Conservation (phyloP, 2,888 invertebrate genomes). For the Drosophila mulleri region DNA sequence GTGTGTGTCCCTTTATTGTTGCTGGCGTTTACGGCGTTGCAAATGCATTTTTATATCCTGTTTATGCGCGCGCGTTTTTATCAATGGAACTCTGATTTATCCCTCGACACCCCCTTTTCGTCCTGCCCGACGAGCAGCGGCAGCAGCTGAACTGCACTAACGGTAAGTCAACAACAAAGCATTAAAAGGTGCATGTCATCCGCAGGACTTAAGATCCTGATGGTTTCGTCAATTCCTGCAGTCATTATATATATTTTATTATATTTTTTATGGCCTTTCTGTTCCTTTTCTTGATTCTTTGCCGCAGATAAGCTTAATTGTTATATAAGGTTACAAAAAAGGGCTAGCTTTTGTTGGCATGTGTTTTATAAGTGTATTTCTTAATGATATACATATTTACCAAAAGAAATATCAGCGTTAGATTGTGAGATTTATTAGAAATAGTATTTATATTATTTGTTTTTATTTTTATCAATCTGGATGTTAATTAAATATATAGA, state of each 20-base stretch:
- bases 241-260: constrained; percentile 22
- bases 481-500: too few relatives aligned
- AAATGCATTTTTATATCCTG: constrained; percentile 81
- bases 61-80: constrained; percentile 69
- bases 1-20: constrained; percentile 39
- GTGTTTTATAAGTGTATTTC: background rate
- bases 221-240: constrained; percentile 38
- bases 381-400: background rate
- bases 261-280: constrained; percentile 4
- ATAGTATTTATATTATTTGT: too few relatives aligned
- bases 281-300: constrained; percentile 9
- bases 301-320: constrained; percentile 6
- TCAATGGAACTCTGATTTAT: constrained; percentile 69
- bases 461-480: too few relatives aligned
- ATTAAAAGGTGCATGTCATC: constrained; percentile 31
- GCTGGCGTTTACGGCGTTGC: constrained; percentile 65
- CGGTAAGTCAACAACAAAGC: constrained; percentile 14
- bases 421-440: too few relatives aligned
- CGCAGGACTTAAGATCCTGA: constrained; percentile 20
- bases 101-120: constrained; percentile 5
- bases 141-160: constrained; percentile 47
- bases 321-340: background rate
- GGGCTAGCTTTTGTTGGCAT: background rate
- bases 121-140: background rate
- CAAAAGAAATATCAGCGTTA: background rate